A percentile compares a stretch with the other conserved stretches of the same genome.
Conservation (phyloP, 2,797 vertebrate genomes). For the Acomys russatus region DNA sequence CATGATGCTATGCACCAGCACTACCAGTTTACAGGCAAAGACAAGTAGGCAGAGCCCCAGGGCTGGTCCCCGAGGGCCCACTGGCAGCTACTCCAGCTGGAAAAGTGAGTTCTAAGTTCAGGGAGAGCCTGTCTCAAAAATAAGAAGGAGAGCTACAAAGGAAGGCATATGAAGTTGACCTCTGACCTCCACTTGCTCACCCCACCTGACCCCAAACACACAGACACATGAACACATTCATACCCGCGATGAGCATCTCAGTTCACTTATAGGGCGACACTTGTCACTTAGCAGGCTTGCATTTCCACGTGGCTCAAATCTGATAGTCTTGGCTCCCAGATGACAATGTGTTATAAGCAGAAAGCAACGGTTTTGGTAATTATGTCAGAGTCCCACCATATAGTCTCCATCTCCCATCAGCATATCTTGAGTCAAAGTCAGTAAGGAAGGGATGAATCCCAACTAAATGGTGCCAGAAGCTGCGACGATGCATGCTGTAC, state of each 20-base stretch:
- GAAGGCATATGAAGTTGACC: neutral
- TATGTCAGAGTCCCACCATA: neutral
- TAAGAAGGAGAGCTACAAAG: neutral
- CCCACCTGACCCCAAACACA: too few relatives aligned
- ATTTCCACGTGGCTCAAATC: neutral
- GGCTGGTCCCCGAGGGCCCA: neutral
- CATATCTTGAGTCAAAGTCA: neutral
- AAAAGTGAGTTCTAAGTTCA: neutral
- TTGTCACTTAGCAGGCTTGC: neutral
- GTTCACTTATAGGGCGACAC: neutral
- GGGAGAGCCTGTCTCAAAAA: neutral
- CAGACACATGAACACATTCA: neutral
- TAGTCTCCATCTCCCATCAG: neutral
- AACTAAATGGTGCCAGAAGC: too few relatives aligned
- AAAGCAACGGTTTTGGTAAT: neutral
- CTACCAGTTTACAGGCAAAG: neutral
- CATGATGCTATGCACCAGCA: neutral
- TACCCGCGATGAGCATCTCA: neutral
- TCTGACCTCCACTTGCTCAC: neutral
- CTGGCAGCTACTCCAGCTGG: neutral
- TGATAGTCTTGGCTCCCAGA: neutral
- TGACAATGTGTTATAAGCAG: too few relatives aligned
- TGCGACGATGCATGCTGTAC: too few relatives aligned
- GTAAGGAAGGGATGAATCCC: too few relatives aligned
- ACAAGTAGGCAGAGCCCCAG: neutral